Conservation (phyloP, 2,113 vertebrate species). For the Hemibagrus wyckioides region DNA sequence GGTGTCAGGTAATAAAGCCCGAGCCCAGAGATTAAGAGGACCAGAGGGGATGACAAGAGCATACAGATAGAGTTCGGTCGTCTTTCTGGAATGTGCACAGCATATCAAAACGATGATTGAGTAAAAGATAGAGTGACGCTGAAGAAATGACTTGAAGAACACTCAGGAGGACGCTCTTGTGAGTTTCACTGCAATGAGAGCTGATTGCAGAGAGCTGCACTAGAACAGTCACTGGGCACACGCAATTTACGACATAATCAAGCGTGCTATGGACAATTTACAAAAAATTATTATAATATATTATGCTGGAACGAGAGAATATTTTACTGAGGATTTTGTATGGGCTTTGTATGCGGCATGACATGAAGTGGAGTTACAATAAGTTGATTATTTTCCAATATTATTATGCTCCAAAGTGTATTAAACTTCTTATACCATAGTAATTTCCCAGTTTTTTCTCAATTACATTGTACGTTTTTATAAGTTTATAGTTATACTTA, state of each 20-base stretch:
- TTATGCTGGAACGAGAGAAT: neutral
- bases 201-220: conserved; percentile 10
- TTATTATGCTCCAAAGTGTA: neutral
- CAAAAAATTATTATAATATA: neutral
- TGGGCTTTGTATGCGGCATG: neutral
- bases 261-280: too few species aligned
- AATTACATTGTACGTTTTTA: neutral
- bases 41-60: conserved; percentile 45
- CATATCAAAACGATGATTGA: conserved; percentile 11
- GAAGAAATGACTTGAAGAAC: neutral
- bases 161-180: neutral
- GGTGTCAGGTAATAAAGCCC: conserved; percentile 65
- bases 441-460: neutral
- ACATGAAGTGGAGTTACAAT: neutral
- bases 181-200: neutral
- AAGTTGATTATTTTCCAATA: neutral
- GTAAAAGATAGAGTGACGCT: conserved; percentile 14
- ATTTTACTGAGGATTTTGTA: neutral
- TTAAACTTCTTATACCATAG: neutral
- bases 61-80: conserved; percentile 54
- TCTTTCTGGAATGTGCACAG: neutral
- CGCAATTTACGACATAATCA: neutral
- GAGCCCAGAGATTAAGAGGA: conserved; percentile 63
- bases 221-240: neutral
- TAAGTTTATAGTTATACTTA: neutral